Evolutionary conservation across 2,888 invertebrate genomes (phyloP).

Genomic region (Acanthococcus lagerstroemiae): DNA sequence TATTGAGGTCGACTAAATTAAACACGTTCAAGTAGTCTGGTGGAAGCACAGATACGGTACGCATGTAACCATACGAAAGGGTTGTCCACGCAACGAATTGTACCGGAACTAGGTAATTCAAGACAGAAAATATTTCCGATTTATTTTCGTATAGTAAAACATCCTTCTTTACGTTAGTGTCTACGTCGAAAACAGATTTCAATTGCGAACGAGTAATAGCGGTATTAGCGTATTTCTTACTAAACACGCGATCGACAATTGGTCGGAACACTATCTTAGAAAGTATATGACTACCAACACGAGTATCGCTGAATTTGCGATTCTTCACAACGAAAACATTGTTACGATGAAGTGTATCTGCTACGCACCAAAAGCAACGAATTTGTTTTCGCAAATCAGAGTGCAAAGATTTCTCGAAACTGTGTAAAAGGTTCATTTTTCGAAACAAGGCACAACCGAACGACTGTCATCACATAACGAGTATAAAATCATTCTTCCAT

Average conservation of each 20-base stretch:
- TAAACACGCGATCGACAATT: constrained; percentile 5
- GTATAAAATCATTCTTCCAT: too few species aligned
- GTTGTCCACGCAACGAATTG: constrained; percentile 2
- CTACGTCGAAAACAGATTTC: constrained; percentile 22
- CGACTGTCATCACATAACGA: too few species aligned
- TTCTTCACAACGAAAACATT: constrained; percentile 4
- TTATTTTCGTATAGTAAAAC: constrained; percentile 12
- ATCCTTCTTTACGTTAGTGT: constrained; percentile 21
- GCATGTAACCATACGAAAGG: not conserved
- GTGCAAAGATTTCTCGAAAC: constrained; percentile 8
- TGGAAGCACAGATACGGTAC: not conserved
- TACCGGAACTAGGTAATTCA: not conserved
- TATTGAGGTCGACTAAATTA: not conserved
- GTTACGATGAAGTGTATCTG: too few species aligned
- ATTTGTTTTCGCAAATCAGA: constrained; percentile 15
- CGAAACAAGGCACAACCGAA: not conserved
- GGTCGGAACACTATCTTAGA: not conserved
- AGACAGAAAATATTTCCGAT: not conserved
- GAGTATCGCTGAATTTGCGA: not conserved
- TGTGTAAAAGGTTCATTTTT: constrained; percentile 19
- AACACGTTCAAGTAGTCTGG: not conserved
- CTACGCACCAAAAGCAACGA: constrained; percentile 9
- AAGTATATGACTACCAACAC: not conserved
- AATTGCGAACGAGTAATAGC: not conserved
- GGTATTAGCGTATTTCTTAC: not conserved